Evolutionary conservation across 2,888 invertebrate species (phyloP).

Genomic region (Andrena camellia): DNA sequence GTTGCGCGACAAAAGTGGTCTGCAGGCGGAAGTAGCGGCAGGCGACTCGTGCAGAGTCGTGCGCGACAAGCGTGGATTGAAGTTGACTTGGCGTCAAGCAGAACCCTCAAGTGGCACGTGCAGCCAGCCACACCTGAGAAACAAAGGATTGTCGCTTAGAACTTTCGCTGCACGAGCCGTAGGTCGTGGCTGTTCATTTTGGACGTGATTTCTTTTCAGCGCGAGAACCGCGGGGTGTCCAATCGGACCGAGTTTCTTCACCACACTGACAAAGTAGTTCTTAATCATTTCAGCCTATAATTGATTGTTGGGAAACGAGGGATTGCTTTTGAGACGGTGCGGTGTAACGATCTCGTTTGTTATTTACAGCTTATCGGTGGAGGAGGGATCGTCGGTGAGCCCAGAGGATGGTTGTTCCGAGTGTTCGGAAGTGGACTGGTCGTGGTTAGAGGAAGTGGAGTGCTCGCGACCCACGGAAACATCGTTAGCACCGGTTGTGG

Average conservation of each 20-base stretch:
- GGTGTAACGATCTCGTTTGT: background rate
- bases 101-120: constrained; percentile 58
- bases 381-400: constrained; percentile 20
- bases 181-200: background rate
- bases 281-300: too few relatives aligned
- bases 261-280: background rate
- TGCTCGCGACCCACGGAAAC: constrained; percentile 71
- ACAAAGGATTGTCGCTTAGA: constrained; percentile 36
- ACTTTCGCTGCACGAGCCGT: constrained; percentile 19
- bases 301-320: too few relatives aligned
- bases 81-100: constrained; percentile 22
- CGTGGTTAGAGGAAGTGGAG: constrained; percentile 83
- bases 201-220: background rate
- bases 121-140: constrained; percentile 43
- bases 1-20: constrained; percentile 10
- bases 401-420: constrained; percentile 67
- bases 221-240: too few relatives aligned
- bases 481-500: constrained; percentile 67
- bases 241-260: background rate
- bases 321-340: too few relatives aligned
- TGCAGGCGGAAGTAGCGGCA: constrained; percentile 54
- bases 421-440: constrained; percentile 83
- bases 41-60: constrained; percentile 54
- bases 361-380: constrained; percentile 45
- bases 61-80: constrained; percentile 57